Percentiles rank a stretch among this genome's conserved stretches.
Evolutionary conservation across 2,888 invertebrate genomes (phyloP).

Genomic region (Drosophila longiperda): DNA sequence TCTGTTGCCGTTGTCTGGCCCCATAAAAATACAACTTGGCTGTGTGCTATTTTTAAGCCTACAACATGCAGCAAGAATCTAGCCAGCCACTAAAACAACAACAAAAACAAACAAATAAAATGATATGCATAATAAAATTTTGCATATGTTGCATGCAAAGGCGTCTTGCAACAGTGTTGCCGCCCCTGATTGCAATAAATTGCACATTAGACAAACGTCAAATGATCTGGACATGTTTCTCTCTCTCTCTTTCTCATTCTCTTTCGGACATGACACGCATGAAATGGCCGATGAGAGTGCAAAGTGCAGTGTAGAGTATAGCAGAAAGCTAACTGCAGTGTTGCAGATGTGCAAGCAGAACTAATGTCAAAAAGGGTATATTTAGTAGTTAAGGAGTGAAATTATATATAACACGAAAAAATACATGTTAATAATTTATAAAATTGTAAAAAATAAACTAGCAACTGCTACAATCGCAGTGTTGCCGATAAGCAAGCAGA

Average conservation of each 20-base stretch:
- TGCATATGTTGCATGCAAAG: constrained; percentile 29
- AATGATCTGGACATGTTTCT: constrained; percentile 33
- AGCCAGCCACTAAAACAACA: constrained; percentile 28
- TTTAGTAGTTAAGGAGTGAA: not conserved
- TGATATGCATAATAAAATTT: constrained; percentile 33
- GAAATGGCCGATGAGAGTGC: constrained; percentile 8
- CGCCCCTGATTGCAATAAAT: constrained; percentile 28
- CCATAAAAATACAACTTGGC: constrained; percentile 63
- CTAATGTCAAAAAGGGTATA: not conserved
- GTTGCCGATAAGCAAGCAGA: not conserved
- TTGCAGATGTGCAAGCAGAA: constrained; percentile 12
- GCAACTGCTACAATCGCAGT: not conserved
- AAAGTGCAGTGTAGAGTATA: constrained; percentile 19
- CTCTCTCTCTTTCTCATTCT: constrained; percentile 5
- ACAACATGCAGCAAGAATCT: constrained; percentile 29
- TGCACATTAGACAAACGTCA: constrained; percentile 31
- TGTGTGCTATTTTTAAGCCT: constrained; percentile 68
- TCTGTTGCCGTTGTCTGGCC: constrained; percentile 49
- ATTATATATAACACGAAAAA: not conserved
- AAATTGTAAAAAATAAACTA: not conserved
- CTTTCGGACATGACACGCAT: constrained; percentile 9
- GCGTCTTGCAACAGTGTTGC: constrained; percentile 35
- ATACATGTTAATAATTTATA: not conserved
- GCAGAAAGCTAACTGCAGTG: constrained; percentile 17
- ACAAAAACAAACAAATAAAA: constrained; percentile 12